Percentiles rank a stretch among this genome's conserved stretches.
phyloP scores from a whole-genome alignment of 92 coral and sea anemone species.

The Siderastrea siderea region DNA sequence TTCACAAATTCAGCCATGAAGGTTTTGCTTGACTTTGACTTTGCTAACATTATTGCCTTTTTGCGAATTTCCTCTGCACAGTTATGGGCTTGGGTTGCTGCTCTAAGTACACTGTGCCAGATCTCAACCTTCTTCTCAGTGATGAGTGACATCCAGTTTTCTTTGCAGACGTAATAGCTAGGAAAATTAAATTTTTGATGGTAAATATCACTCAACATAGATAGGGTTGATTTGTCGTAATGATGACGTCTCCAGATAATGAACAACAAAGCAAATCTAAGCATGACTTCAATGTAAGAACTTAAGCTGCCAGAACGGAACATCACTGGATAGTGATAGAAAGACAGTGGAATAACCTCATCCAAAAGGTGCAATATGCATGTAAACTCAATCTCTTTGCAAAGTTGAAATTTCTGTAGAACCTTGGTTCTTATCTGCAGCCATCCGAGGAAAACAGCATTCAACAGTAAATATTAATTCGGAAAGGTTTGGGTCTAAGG shows the following conservation, averaged over 20 bases:
- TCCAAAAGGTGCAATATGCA: constrained; percentile 49
- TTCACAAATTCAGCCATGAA: constrained; percentile 12
- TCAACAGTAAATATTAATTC: constrained; percentile 32
- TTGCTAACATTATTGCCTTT: not conserved
- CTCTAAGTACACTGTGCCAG: constrained; percentile 55
- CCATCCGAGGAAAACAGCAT: constrained; percentile 66
- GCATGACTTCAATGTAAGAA: constrained; percentile 38
- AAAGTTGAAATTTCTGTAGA: constrained; percentile 54
- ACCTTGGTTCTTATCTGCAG: constrained; percentile 56
- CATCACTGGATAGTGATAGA: constrained; percentile 51
- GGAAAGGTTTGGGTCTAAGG: constrained; percentile 61
- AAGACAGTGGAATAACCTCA: constrained; percentile 62
- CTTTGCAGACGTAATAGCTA: constrained; percentile 49
- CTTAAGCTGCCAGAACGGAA: constrained; percentile 53
- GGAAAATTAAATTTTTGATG: constrained; percentile 60
- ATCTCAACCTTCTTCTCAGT: constrained; percentile 67
- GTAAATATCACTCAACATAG: constrained; percentile 59
- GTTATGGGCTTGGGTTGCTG: constrained; percentile 30
- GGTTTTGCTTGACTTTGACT: not conserved
- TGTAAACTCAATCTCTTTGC: constrained; percentile 63
- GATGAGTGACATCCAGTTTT: constrained; percentile 52
- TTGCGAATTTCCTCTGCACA: constrained; percentile 39
- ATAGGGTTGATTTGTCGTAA: constrained; percentile 68
- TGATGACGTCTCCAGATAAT: constrained; percentile 69
- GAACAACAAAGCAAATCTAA: constrained; percentile 44